A percentile compares a stretch with the other conserved stretches of the same genome.
phyloP scores from a whole-genome alignment of 1,140 invertebrate genomes.

The Papilio aristodemus region DNA sequence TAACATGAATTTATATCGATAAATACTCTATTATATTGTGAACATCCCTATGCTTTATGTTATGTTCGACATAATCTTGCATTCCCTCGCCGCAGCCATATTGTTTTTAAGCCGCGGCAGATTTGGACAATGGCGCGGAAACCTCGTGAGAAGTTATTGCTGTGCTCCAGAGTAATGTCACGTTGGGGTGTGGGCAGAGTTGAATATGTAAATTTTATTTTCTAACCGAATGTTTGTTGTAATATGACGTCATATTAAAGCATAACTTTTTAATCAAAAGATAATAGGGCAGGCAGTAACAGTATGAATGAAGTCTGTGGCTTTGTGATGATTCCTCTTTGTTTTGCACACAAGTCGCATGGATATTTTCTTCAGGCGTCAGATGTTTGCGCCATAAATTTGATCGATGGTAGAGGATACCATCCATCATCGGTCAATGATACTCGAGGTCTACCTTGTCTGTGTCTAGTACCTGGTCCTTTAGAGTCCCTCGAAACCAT shows the following conservation, averaged over 20 bases:
- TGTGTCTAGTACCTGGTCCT: too few species aligned
- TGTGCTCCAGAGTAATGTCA: constrained; percentile 6
- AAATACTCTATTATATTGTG: neutral
- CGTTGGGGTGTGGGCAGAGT: constrained; percentile 6
- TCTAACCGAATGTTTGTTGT: constrained; percentile 2
- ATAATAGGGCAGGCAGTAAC: neutral
- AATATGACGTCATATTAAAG: neutral
- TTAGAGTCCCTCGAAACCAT: too few species aligned
- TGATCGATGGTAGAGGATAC: too few species aligned
- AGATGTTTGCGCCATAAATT: too few species aligned
- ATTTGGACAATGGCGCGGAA: constrained; percentile 50
- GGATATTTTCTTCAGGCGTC: too few species aligned
- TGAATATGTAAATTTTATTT: constrained; percentile 17
- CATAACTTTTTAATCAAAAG: neutral
- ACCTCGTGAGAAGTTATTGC: constrained; percentile 27
- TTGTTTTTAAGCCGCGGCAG: constrained; percentile 64
- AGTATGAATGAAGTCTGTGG: too few species aligned
- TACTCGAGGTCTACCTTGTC: too few species aligned
- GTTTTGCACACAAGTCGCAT: too few species aligned
- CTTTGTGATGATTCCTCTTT: too few species aligned
- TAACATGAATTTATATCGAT: constrained; percentile 29
- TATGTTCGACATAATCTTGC: constrained; percentile 46
- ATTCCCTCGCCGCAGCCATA: constrained; percentile 45
- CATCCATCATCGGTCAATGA: too few species aligned
- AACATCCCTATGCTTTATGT: constrained; percentile 37